Base-by-base conservation (phyloP, 2,888 invertebrate species). In the Apotomis turbidana region DNA sequence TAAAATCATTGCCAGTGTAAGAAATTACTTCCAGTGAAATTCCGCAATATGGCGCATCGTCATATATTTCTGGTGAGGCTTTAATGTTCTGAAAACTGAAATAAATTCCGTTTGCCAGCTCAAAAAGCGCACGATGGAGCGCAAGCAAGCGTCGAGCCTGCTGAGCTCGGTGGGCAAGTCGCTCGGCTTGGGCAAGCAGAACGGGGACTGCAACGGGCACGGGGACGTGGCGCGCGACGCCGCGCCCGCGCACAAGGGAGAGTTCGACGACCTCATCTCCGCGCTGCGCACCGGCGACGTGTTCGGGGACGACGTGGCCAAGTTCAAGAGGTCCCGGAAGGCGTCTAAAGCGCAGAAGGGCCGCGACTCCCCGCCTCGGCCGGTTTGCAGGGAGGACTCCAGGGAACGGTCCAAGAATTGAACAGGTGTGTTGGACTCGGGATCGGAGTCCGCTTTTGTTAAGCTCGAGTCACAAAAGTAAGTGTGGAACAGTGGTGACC, bases 221-320 rank as follows among this genome's bases (percentile, higher is more conserved):
- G 81, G 86, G 3, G 84, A 84, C 75, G 85, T 83, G 8, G 49
- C 89, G 0, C 84, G 89, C 0, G 91, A 93, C 71, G 85, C 87
- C 0, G 86, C 89, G 0, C 83, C 88, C 15, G 86, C 90, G 49
- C 95, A 94, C 81, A 96, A 97, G 83, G 98, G 98, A 8, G 99
- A 99, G 90, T 99, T 99, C 88, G 99, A 99, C 84, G 99, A 99
- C 90, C 94, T 99, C 79, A 99, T 99, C 85, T 98, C 98, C 0
- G 99, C 99, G 0, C 88, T 99, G 67, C 92, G 98, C 74, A 98
- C 99, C 0, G 99, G 99, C 0, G 98, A 98, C 83, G 98, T 98
- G 0, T 99, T 98, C 83, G 98, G 98, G 0, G 98, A 98, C 84
- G 98, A 98, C 85, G 97, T 98, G 81, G 98, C 98, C 69, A 98